Base-by-base conservation (phyloP, 2,113 vertebrate genomes). In the Leuciscus idus region DNA sequence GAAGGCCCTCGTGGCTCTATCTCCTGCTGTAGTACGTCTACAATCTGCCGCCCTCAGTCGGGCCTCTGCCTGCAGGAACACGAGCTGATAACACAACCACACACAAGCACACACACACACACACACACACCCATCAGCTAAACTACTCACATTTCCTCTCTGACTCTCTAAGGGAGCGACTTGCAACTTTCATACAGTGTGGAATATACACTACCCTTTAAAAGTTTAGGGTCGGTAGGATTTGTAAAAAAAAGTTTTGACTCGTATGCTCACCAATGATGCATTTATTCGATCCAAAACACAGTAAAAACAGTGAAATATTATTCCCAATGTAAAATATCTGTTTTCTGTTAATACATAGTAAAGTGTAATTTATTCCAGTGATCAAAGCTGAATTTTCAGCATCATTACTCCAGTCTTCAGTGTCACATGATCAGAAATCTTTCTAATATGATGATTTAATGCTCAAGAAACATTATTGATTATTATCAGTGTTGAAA, bases 1-100 rank as follows among this genome's bases (percentile, higher is more conserved):
- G 70, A 73, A 84, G 77, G 66, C 43, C 30, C 74, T 79, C 52
- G n/a, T 74, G 55, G 43, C 62, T 82, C 50, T 83, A 83, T 86
- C 87, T 88, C 46, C 30, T 76, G 46, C 48, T 85, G 77, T 19
- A 59, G 57, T 76, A 21, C 33, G 50, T 57, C 30, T 68, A 17
- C n/a, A 76, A 66, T 80, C 77, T 61, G 8, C 55, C 61, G 39
- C 33, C 78, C 33, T 85, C 30, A 79, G 36, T 61, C 73, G n/a
- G 43, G 74, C 43, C 79, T 83, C 64, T 43, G 68, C 26, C 83
- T 75, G 46, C 48, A 76, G 64, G 48, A 30, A 85, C 80, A 36
- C 48, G 2, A 33, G 7, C 57, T 83, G 87, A 88, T 88, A 83
- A 86, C 21, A 78, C 33, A 62, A 19, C 17, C 30, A 21, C 48